A percentile compares a stretch with the other conserved stretches of the same genome.
Evolutionary conservation across 2,888 invertebrate species (phyloP).

Genomic region (Ormyrus rosae): DNA sequence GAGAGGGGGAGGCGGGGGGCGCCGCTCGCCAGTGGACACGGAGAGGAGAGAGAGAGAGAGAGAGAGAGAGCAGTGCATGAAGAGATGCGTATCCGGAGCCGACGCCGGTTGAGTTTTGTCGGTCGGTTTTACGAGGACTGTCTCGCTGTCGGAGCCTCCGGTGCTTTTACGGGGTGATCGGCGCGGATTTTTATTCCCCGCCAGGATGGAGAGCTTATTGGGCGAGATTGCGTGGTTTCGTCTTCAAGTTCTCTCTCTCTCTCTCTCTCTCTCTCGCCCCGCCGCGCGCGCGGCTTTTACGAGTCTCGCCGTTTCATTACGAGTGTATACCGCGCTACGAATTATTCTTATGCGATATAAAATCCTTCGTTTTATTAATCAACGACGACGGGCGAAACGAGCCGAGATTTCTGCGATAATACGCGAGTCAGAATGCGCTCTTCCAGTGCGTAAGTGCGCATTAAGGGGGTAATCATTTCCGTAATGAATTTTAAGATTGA

Average conservation of each 20-base stretch:
- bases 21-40: too few relatives aligned
- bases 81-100: not conserved
- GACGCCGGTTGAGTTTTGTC: not conserved
- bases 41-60: too few relatives aligned
- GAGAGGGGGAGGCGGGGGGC: too few relatives aligned
- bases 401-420: not conserved
- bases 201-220: slow-evolving; percentile 47
- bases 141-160: not conserved
- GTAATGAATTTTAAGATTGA: slow-evolving; percentile 6
- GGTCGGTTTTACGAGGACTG: slow-evolving; percentile 17
- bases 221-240: slow-evolving; percentile 44
- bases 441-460: too few relatives aligned
- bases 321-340: slow-evolving; percentile 8
- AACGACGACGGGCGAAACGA: not conserved
- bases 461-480: slow-evolving; percentile 3
- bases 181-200: slow-evolving; percentile 51
- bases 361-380: slow-evolving; percentile 35
- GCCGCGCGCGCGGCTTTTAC: slow-evolving; percentile 3
- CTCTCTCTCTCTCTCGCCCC: not conserved
- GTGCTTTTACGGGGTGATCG: slow-evolving; percentile 52
- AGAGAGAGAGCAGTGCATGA: not conserved
- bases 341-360: slow-evolving; percentile 29
- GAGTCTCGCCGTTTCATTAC: not conserved
- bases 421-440: not conserved
- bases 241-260: slow-evolving; percentile 7